These are phyloP conservation scores for Bothrops alternatus DNA, from an alignment of 2,797 vertebrate genomes.

Conservation along the genomic window DNA sequence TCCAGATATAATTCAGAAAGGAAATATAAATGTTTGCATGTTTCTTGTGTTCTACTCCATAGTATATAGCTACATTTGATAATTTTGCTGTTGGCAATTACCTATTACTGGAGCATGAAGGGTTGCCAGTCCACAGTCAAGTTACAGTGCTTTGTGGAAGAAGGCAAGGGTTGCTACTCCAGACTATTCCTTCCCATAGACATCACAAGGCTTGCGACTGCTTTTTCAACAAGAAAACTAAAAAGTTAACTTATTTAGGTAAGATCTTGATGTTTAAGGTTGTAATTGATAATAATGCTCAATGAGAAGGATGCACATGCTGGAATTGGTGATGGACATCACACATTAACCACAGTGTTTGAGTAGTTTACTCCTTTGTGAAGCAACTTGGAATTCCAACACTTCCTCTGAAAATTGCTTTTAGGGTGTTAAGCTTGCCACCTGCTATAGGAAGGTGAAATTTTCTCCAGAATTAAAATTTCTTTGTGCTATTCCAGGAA, in stretches of 20 bases:
- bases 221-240: constrained; percentile 55
- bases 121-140: constrained; percentile 46
- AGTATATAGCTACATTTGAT: constrained; percentile 72
- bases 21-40: neutral
- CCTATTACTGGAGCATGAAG: constrained; percentile 64
- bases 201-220: constrained; percentile 67
- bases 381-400: neutral
- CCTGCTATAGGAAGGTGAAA: neutral
- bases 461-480: neutral
- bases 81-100: constrained; percentile 61
- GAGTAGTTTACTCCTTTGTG: neutral
- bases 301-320: neutral
- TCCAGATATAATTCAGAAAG: neutral
- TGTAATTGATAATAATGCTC: neutral
- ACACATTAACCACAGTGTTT: neutral
- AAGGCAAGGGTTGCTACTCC: constrained; percentile 49
- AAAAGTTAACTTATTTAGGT: constrained; percentile 71
- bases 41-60: constrained; percentile 24
- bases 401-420: neutral
- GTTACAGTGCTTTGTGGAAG: constrained; percentile 62
- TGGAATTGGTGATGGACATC: neutral
- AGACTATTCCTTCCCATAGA: constrained; percentile 13
- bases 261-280: constrained; percentile 43
- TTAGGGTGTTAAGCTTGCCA: neutral
- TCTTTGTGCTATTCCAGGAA: neutral